Base-by-base conservation (phyloP, 1,140 invertebrate species). In the Littorina saxatilis region DNA sequence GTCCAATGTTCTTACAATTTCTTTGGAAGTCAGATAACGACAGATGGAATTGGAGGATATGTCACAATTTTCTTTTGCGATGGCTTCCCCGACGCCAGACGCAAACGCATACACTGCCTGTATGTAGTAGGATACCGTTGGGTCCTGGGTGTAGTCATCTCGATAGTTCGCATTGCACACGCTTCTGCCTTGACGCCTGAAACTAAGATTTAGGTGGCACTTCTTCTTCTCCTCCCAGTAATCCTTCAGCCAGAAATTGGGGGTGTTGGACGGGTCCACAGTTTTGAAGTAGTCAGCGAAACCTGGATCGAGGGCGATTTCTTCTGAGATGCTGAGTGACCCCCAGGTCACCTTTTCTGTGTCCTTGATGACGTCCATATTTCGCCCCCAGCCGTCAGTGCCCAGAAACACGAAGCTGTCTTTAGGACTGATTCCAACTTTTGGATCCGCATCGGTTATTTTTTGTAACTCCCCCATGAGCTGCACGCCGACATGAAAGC, bases 401-500 rank as follows among this genome's bases (percentile, higher is more conserved):
- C 43, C 80, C n/a, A 81, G 70, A 55, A 81, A 81, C 5, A 81
- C 27, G 52, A 81, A 81, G 15, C 55, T 73, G 55, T 75, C 70
- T 3, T 39, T n/a, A 3, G 52, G 11, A n/a, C n/a, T n/a, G n/a
- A n/a, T n/a, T n/a, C n/a, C n/a, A n/a, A n/a, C n/a, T n/a, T n/a
- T n/a, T n/a, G n/a, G n/a, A n/a, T n/a, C n/a, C n/a, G n/a, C n/a
- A n/a, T n/a, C n/a, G n/a, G n/a, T n/a, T n/a, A n/a, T n/a, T n/a
- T n/a, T n/a, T n/a, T n/a, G n/a, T n/a, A n/a, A n/a, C n/a, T n/a
- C n/a, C n/a, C n/a, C n/a, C n/a, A n/a, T n/a, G n/a, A n/a, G n/a
- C n/a, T n/a, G n/a, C n/a, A n/a, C n/a, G n/a, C n/a, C n/a, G n/a
- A n/a, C n/a, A n/a, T n/a, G n/a, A n/a, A n/a, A n/a, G n/a, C n/a